Evolutionary conservation across 1,140 invertebrate genomes (phyloP).

Genomic region (Heliconius himera): DNA sequence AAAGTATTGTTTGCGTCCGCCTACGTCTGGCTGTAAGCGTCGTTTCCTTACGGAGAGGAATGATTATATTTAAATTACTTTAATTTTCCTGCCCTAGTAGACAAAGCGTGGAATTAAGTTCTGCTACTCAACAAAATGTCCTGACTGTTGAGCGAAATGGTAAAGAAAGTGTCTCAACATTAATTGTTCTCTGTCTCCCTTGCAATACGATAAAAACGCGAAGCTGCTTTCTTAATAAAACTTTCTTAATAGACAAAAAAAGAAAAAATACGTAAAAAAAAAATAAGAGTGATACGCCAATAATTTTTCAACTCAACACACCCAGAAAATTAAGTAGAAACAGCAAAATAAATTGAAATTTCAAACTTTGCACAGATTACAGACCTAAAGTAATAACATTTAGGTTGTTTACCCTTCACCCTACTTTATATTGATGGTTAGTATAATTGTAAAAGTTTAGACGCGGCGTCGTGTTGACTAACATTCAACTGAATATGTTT

Average conservation of each 20-base stretch:
- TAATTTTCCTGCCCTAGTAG: too few relatives aligned
- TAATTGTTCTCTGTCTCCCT: neutral
- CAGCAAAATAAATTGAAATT: slow-evolving; percentile 1
- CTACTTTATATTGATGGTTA: slow-evolving; percentile 14
- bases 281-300: neutral
- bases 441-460: slow-evolving; percentile 23
- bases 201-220: neutral
- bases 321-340: neutral
- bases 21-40: too few relatives aligned
- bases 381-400: slow-evolving; percentile 12
- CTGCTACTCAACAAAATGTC: too few relatives aligned
- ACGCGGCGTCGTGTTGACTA: neutral
- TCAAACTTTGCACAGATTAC: slow-evolving; percentile 1
- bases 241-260: neutral
- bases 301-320: neutral
- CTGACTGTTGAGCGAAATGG: too few relatives aligned
- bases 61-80: too few relatives aligned
- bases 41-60: too few relatives aligned
- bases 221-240: neutral
- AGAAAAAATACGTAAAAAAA: neutral
- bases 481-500: neutral
- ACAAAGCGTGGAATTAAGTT: too few relatives aligned
- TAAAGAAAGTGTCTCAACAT: neutral
- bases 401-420: slow-evolving; percentile 12
- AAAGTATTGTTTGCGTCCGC: too few relatives aligned